Evolutionary conservation across 2,888 invertebrate species (phyloP), one percentile per base, ranked within the genome.

Genomic region (Polyommatus icarus): DNA sequence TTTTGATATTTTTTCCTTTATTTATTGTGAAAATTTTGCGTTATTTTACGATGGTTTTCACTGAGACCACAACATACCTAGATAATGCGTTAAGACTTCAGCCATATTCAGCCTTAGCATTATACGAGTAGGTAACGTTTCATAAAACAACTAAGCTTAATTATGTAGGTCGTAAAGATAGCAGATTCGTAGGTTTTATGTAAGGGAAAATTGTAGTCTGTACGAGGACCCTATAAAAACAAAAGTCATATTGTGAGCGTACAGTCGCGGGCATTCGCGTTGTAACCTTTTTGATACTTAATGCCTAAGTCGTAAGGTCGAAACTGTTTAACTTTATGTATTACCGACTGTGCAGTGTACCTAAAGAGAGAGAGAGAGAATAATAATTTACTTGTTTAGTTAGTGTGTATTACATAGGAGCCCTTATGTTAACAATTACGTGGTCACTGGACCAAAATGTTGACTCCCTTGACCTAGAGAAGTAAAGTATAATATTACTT

Each of bases 311-410:
- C 61, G 18, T 67, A 29, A 7, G 29, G 32, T 32, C 0, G 15
- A 32, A 67, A 29, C 15, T 24, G 12, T 5, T 15, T 5, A 67
- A 24, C 71, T 12, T 5, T 12, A 12, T 10, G 10, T 29, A 24
- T 61, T 3, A 46, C 10, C 10, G 46, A 46, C 3, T 46, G 46
- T 46, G 10, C 46, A 46, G 46, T 67, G 67, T 67, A 67, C 1
- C 15, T 18, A 29, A 67, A 67, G 67, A 67, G 67, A 32, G 67
- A 67, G 67, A 32, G 67, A 29, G 29, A 46, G 67, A 29, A 67
- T 32, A 6, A 67, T 67, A 67, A 67, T 67, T 67, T 67, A 67
- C 67, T 67, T 67, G 29, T 32, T 67, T 67, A 67, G 67, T 67
- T 32, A 67, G 67, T 67, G 67, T 32, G 29, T 67, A 67, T 67